Percentiles rank a stretch among this genome's conserved stretches.
phyloP scores from a whole-genome alignment of 2,113 vertebrate species.

The Macrotus californicus region DNA sequence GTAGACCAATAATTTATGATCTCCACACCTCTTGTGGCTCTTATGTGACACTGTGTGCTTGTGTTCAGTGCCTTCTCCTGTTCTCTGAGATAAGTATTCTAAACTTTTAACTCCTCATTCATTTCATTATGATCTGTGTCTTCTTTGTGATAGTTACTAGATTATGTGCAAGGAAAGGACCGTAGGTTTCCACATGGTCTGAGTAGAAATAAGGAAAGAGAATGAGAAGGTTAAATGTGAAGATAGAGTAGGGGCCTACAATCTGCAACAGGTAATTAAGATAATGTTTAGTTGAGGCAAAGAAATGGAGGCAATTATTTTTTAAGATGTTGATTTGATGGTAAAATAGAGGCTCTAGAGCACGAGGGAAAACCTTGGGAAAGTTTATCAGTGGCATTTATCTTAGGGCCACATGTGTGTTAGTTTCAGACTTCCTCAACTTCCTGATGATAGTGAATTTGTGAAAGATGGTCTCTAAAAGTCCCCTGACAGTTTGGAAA shows the following conservation, averaged over 20 bases:
- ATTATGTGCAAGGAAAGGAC: not conserved
- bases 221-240: not conserved
- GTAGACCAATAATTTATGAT: not conserved
- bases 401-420: not conserved
- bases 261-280: not conserved
- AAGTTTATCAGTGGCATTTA: not conserved
- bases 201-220: conserved; percentile 20
- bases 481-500: not conserved
- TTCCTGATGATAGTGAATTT: not conserved
- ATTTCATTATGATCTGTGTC: conserved; percentile 1
- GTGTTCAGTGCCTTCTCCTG: not conserved
- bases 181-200: not conserved
- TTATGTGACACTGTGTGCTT: not conserved
- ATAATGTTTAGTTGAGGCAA: not conserved
- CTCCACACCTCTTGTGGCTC: not conserved
- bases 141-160: not conserved
- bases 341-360: not conserved
- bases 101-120: not conserved
- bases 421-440: not conserved
- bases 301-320: not conserved
- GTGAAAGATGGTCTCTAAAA: not conserved
- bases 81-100: not conserved
- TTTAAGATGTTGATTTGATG: not conserved
- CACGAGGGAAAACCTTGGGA: not conserved
- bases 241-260: not conserved